Percentiles rank a stretch among this genome's conserved stretches.
These are phyloP conservation scores for Lordiphosa mommai DNA, from an alignment of 1,140 invertebrate species.

Conservation along the genomic window DNA sequence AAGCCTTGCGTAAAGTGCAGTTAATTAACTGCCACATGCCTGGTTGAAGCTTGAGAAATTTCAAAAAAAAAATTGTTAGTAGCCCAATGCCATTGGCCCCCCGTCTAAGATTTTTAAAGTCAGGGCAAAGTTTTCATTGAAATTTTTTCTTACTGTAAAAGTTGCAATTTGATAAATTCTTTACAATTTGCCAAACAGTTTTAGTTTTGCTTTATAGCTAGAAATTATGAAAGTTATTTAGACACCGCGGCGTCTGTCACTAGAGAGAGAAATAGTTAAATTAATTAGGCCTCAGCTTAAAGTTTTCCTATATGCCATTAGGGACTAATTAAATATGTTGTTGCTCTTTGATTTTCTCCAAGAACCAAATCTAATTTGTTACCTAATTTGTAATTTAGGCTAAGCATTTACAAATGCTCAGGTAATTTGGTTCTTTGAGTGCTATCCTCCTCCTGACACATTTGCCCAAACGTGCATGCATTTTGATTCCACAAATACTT, in stretches of 20 bases:
- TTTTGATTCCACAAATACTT: slow-evolving; percentile 30
- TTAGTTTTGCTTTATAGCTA: neutral
- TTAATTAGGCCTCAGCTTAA: slow-evolving; percentile 12
- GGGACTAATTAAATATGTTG: no score
- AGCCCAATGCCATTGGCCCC: slow-evolving; percentile 1
- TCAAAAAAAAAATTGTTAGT: neutral
- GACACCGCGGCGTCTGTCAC: neutral
- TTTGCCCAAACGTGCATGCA: neutral
- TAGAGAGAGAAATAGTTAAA: neutral
- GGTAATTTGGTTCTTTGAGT: neutral
- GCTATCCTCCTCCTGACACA: neutral
- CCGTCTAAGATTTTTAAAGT: neutral
- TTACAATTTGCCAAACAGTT: slow-evolving; percentile 4
- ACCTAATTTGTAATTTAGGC: no score
- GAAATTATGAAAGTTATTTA: neutral
- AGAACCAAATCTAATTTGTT: neutral
- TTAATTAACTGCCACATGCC: slow-evolving; percentile 10
- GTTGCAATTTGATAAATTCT: slow-evolving; percentile 17
- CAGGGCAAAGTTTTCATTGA: neutral
- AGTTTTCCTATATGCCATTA: neutral
- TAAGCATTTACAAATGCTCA: no score
- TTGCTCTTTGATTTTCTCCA: neutral
- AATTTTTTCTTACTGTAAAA: slow-evolving; percentile 21
- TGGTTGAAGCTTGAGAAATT: neutral
- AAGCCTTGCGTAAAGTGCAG: slow-evolving; percentile 1